A percentile compares a stretch with the other conserved stretches of the same genome.
Evolutionary conservation across 2,888 invertebrate species (phyloP).

Genomic region (Cerceris rybyensis): DNA sequence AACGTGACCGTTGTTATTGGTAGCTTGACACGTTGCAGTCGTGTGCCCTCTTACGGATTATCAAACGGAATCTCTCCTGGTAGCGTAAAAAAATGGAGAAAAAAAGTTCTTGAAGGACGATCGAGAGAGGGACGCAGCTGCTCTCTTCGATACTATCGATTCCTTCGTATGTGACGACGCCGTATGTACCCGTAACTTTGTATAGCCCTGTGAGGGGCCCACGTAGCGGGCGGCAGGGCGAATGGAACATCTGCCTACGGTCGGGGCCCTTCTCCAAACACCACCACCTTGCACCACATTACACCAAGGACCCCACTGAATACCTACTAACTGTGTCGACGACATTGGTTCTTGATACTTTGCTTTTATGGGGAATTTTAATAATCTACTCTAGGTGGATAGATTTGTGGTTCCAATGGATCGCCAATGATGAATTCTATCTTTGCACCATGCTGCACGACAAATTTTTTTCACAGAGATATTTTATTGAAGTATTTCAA

Average conservation of each 20-base stretch:
- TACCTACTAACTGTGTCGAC: slow-evolving; percentile 56
- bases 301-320: slow-evolving; percentile 53
- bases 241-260: slow-evolving; percentile 81
- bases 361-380: neutral
- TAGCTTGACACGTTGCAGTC: neutral
- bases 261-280: slow-evolving; percentile 71
- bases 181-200: slow-evolving; percentile 65
- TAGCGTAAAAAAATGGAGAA: slow-evolving; percentile 11
- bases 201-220: slow-evolving; percentile 70
- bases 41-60: slow-evolving; percentile 5
- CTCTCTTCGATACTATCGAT: slow-evolving; percentile 67
- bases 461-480: no score
- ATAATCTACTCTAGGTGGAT: no score
- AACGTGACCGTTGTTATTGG: no score
- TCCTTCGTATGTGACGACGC: slow-evolving; percentile 61
- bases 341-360: slow-evolving; percentile 47
- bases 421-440: neutral
- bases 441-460: no score
- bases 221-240: slow-evolving; percentile 74
- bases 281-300: slow-evolving; percentile 72
- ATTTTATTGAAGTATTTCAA: no score
- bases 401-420: neutral
- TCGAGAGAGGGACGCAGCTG: slow-evolving; percentile 63
- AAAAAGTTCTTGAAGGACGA: slow-evolving; percentile 43
- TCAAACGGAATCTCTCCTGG: slow-evolving; percentile 20